Percentiles rank a stretch among this genome's conserved stretches.
These are phyloP conservation scores for Oophaga pumilio DNA, from an alignment of 2,113 vertebrate species.

Conservation along the genomic window DNA sequence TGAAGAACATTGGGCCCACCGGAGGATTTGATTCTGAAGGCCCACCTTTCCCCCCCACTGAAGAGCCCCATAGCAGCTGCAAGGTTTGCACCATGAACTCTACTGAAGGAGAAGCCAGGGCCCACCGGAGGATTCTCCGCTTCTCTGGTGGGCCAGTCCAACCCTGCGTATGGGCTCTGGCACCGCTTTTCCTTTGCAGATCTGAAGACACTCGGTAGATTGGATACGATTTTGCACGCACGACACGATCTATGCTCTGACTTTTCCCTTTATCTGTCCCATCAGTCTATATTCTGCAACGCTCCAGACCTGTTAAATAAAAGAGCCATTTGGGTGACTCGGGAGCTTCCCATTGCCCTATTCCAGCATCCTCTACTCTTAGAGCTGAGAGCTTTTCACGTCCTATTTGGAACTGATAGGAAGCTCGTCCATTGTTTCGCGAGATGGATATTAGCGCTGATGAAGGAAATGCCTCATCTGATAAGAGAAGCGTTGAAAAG, in stretches of 20 bases:
- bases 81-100: no score
- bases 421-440: constrained; percentile 82
- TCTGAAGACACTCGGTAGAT: neutral
- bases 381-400: constrained; percentile 77
- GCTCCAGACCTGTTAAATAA: constrained; percentile 73
- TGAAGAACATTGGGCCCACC: no score
- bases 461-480: constrained; percentile 84
- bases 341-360: constrained; percentile 84
- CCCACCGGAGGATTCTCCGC: no score
- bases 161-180: no score
- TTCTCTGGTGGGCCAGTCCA: no score
- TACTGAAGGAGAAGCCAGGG: no score
- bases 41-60: no score
- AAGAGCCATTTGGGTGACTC: constrained; percentile 80
- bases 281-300: constrained; percentile 63
- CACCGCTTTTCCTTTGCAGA: neutral
- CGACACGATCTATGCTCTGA: neutral
- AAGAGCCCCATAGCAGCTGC: no score
- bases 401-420: constrained; percentile 84
- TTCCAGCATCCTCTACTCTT: constrained; percentile 81
- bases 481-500: constrained; percentile 76
- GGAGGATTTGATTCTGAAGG: no score
- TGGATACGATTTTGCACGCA: neutral
- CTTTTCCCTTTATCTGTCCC: neutral
- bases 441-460: constrained; percentile 81